Percentiles rank a stretch among this genome's conserved stretches.
These are phyloP conservation scores for Oeneis ivallda DNA, from an alignment of 2,888 invertebrate genomes.

Conservation along the genomic window DNA sequence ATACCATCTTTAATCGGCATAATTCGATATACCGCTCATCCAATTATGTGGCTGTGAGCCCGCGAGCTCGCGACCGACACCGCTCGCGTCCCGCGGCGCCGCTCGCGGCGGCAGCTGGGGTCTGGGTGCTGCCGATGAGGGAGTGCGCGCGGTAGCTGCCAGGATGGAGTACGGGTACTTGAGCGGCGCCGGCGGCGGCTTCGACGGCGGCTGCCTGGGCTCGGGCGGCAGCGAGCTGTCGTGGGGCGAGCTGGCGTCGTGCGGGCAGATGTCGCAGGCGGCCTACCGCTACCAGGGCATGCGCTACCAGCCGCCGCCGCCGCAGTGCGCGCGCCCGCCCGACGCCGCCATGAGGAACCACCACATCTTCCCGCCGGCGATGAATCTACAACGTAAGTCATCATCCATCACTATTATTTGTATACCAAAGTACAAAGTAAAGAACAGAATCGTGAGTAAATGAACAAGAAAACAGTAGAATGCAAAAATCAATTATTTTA, in stretches of 20 bases:
- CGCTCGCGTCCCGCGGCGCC: constrained; percentile 61
- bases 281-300: constrained; percentile 91
- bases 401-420: neutral
- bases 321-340: constrained; percentile 77
- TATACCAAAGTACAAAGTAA: neutral
- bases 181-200: constrained; percentile 75
- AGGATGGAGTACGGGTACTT: constrained; percentile 78
- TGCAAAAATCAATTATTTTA: too few species aligned
- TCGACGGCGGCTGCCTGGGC: constrained; percentile 81
- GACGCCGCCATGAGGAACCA: constrained; percentile 83
- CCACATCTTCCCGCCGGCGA: constrained; percentile 89
- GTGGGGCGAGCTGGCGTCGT: constrained; percentile 93
- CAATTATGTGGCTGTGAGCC: constrained; percentile 76
- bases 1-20: constrained; percentile 79
- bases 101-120: constrained; percentile 50
- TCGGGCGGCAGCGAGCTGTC: constrained; percentile 82
- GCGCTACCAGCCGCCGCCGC: constrained; percentile 84
- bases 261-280: constrained; percentile 92
- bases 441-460: neutral
- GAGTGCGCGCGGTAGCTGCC: constrained; percentile 72
- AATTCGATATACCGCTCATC: constrained; percentile 78
- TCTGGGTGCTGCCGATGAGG: constrained; percentile 57
- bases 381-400: constrained; percentile 90
- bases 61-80: constrained; percentile 57
- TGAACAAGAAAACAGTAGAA: neutral